Conservation (phyloP, 2,888 invertebrate genomes). For the Fissipunctia ypsillon region DNA sequence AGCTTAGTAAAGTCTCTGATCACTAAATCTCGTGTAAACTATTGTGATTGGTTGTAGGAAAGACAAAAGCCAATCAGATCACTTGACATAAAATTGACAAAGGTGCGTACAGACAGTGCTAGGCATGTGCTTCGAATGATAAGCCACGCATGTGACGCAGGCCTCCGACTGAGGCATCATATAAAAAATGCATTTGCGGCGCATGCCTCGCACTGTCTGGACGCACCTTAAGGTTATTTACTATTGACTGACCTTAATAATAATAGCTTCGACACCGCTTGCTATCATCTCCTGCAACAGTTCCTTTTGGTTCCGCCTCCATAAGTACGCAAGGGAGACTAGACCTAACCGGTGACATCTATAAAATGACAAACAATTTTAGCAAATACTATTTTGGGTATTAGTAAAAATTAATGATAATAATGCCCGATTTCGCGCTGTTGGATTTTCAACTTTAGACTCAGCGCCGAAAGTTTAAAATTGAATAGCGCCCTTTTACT, state of each 20-base stretch:
- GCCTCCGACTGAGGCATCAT: background rate
- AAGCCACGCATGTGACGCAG: background rate
- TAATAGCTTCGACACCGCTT: slow-evolving; percentile 97
- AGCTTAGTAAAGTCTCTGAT: background rate
- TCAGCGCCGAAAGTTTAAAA: background rate
- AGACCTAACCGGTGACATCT: slow-evolving; percentile 97
- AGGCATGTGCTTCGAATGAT: background rate
- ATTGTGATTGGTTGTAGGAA: background rate
- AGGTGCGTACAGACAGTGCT: background rate
- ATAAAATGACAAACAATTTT: slow-evolving; percentile 50
- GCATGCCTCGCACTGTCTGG: background rate
- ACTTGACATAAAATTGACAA: background rate
- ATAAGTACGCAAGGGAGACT: slow-evolving; percentile 97
- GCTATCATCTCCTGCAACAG: slow-evolving; percentile 99
- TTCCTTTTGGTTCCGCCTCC: slow-evolving; percentile 98
- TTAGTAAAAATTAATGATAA: background rate
- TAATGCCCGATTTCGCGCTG: background rate
- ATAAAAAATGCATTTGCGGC: background rate
- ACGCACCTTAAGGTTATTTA: background rate
- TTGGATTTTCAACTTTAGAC: background rate
- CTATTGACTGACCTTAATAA: slow-evolving; percentile 95
- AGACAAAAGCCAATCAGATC: background rate
- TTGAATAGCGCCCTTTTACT: background rate
- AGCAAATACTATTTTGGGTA: background rate
- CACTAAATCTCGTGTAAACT: too few relatives aligned